Evolutionary conservation across 2,888 invertebrate species (phyloP).

Genomic region (Rhabditoides inermis): DNA sequence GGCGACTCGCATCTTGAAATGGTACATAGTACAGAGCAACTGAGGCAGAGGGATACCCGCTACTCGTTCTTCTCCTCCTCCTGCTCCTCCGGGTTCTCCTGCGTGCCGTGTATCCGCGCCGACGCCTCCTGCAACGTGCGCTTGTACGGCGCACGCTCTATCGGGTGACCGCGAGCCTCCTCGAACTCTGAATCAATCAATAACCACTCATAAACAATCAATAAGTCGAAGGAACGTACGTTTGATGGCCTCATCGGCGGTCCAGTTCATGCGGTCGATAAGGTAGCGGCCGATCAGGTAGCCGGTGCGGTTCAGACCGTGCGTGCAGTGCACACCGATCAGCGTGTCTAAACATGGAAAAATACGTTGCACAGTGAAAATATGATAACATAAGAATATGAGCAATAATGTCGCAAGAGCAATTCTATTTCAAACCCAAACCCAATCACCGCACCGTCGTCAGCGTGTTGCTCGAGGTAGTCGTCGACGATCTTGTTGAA

Average conservation of each 20-base stretch:
- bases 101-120: background rate
- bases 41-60: too few species aligned
- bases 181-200: conserved; percentile 45
- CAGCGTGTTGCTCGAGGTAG: conserved; percentile 12
- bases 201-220: background rate
- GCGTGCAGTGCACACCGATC: conserved; percentile 59
- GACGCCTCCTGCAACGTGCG: conserved; percentile 11
- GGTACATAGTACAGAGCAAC: too few species aligned
- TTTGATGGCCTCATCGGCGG: conserved; percentile 10
- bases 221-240: background rate
- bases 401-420: background rate
- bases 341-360: conserved; percentile 49
- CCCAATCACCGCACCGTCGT: conserved; percentile 11
- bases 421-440: background rate
- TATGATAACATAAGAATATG: background rate
- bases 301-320: conserved; percentile 59
- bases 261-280: conserved; percentile 1
- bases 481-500: conserved; percentile 24
- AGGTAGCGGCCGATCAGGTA: conserved; percentile 56
- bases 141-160: conserved; percentile 53
- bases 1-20: too few species aligned
- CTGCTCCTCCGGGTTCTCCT: background rate
- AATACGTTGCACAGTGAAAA: conserved; percentile 15
- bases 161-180: conserved; percentile 51
- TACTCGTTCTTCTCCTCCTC: background rate